Evolutionary conservation across 1,140 invertebrate species (phyloP), one percentile per base, ranked within the genome.

Genomic region (Asobara japonica): DNA sequence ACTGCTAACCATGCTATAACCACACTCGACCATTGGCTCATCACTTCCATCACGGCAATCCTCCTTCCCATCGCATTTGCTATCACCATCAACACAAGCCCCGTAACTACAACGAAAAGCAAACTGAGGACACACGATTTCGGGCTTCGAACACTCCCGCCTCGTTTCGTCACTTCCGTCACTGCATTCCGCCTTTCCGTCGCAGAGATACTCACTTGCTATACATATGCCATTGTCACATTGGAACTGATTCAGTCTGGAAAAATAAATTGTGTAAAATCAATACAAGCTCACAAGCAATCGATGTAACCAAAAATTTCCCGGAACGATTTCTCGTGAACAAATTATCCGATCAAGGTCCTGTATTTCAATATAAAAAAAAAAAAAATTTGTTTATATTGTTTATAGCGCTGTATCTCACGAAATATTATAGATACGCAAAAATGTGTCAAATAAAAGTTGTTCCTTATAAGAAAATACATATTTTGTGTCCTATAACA

Each of bases 21-120:
- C 13, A 41, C 84, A 86, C 36, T 33, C 65, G 0, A 76, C n/a
- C 2, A 80, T 60, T 10, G 74, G 70, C 74, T 93, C 94, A 81
- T 96, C 95, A 2, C 93, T 93, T 10, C 89, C 89, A 76, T 94
- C 92, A 0, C 84, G 71, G 79, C 93, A 95, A 65, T 95, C 89
- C 31, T 80, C 80, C 1, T 83, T 76, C 0, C 89, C 89, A 80
- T 95, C 88, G 75, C 92, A 93, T 18, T 80, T 82, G 0, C 79
- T 74, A 62, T 89, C 83, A 6, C 86, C 85, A 20, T 87, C 80
- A 5, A 93, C 87, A 72, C 91, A 93, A 11, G 87, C 88, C 8
- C 92, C 91, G 64, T 90, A 91, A 13, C 85, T 80, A 73, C 92
- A 93, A 10, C 88, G 88, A 79, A 90, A 91, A 2, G 86, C 77